Evolutionary conservation across 2,113 vertebrate species (phyloP), one percentile per base, ranked within the genome.

Genomic region (Melanotaenia duboulayi): DNA sequence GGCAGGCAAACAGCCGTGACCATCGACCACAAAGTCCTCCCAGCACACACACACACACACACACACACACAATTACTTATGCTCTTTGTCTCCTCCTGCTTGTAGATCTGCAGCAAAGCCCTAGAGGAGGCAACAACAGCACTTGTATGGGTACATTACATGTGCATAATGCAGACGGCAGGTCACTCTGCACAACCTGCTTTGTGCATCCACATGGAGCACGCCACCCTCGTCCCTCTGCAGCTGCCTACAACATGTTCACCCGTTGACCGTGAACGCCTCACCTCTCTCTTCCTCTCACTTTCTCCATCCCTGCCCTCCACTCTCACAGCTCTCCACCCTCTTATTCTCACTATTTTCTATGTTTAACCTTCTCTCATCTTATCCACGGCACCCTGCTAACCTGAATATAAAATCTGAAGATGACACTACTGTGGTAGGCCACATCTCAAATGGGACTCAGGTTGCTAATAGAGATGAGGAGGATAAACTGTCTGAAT

Each of bases 1-100:
- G 80, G 74, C 24, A 17, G 72, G 81, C 84, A 76, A 76, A 71
- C 81, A 84, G 78, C 83, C 75, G 57, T 85, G 89, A 89, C 80
- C 42, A 44, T 49, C 71, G 20, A 81, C 59, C 54, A 60, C 79
- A 22, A 40, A 70, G 77, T 63, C 61, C 69, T 72, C 25, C 55
- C 11, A 24, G 24, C 73, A 59, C 52, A 35, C 52, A 20, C 51
- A 32, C 24, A 32, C 49, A 58, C 66, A 61, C 51, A 60, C 51
- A 42, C 52, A 51, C 28, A 64, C 28, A 59, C 49, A 23, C 51
- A 58, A 51, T 67, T 59, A 25, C 71, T 57, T 79, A 44, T 69
- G 57, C 65, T 55, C 48, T 87, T 81, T 80, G 78, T 83, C 71
- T 84, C 54, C 49, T 77, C 22, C 65, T 74, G 83, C 77, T 78